Conservation (phyloP, 2,797 vertebrate genomes). For the Poecilia picta region DNA sequence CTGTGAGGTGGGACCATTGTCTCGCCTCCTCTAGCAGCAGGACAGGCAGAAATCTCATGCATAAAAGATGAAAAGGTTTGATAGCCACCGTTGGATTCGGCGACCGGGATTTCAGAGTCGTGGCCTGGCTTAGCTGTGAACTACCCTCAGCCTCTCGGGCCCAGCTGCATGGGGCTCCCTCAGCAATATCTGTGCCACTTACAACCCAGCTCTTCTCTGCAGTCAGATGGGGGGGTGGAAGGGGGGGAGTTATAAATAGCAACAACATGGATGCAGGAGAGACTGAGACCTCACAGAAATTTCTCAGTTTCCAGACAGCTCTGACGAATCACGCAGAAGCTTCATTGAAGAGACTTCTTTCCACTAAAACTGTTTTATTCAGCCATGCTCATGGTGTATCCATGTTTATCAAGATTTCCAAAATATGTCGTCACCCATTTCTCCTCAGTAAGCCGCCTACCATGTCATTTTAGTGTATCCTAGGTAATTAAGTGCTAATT, state of each 20-base stretch:
- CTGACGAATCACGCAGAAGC: conserved; percentile 15
- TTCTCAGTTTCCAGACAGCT: conserved; percentile 28
- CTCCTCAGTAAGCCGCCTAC: conserved; percentile 27
- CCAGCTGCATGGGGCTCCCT: conserved; percentile 54
- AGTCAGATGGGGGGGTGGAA: conserved; percentile 26
- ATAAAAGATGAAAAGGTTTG: conserved; percentile 94
- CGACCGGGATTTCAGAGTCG: conserved; percentile 50
- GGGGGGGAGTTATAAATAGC: conserved; percentile 69
- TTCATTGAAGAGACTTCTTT: conserved; percentile 10
- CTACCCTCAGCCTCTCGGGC: conserved; percentile 58
- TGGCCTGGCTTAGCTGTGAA: conserved; percentile 63
- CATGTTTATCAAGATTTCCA: conserved; percentile 30
- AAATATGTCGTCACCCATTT: conserved; percentile 45
- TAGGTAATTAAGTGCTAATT: conserved; percentile 43
- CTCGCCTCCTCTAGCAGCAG: conserved; percentile 80
- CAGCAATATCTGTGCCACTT: conserved; percentile 71
- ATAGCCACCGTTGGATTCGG: conserved; percentile 82
- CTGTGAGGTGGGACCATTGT: conserved; percentile 73
- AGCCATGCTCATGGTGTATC: conserved; percentile 20
- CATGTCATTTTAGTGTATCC: conserved; percentile 36
- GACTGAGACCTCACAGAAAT: conserved; percentile 45
- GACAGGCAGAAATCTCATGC: conserved; percentile 88
- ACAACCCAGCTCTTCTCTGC: conserved; percentile 57
- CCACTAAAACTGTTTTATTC: neutral
- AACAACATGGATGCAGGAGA: conserved; percentile 54